A percentile compares a stretch with the other conserved stretches of the same genome.
These are phyloP conservation scores for Habrosyne pyritoides DNA, from an alignment of 2,888 invertebrate genomes.

Conservation along the genomic window DNA sequence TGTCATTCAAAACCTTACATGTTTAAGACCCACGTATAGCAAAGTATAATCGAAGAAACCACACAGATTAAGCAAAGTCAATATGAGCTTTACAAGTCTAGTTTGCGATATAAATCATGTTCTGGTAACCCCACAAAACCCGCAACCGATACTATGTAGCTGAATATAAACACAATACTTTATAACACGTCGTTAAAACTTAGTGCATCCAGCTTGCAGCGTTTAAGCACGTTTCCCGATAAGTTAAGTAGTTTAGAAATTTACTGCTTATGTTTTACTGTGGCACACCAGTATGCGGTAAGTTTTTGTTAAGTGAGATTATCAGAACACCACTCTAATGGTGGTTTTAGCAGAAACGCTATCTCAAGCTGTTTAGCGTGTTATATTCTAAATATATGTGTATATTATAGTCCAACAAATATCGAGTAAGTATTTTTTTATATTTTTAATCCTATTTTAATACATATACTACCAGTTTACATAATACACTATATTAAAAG, in stretches of 20 bases:
- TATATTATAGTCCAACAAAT: no score
- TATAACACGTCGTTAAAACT: slow-evolving; percentile 38
- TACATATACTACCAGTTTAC: no score
- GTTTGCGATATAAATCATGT: neutral
- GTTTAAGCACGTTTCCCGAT: slow-evolving; percentile 42
- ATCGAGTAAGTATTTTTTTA: no score
- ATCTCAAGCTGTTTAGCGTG: no score
- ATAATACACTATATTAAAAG: no score
- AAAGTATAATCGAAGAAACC: no score
- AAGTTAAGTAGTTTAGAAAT: slow-evolving; percentile 28
- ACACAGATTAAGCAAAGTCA: neutral
- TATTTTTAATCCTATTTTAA: no score
- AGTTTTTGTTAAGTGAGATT: neutral
- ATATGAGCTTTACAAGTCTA: neutral
- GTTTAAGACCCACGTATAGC: no score
- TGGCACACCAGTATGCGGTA: neutral
- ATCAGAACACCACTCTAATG: neutral
- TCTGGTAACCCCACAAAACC: slow-evolving; percentile 10
- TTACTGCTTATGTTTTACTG: slow-evolving; percentile 15
- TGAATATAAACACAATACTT: slow-evolving; percentile 31
- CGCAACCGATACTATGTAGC: neutral
- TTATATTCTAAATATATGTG: no score
- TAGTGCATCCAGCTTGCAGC: slow-evolving; percentile 30
- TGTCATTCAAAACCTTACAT: no score
- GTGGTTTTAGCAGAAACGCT: no score